Conservation (phyloP, 2,113 vertebrate genomes). For the Labeo catla region DNA sequence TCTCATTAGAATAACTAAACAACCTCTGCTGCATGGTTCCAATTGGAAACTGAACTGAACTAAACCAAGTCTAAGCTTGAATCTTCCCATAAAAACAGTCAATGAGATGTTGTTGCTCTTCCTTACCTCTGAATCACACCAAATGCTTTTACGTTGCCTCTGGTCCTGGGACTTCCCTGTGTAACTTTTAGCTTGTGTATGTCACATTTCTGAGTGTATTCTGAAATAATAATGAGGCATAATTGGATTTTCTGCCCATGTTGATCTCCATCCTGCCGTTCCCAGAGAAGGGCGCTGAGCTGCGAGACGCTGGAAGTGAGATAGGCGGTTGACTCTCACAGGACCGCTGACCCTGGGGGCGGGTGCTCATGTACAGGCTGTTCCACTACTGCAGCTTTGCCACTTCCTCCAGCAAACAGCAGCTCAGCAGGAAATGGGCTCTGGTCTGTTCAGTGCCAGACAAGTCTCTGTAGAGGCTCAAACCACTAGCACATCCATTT, state of each 20-base stretch:
- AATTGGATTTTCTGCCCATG: slow-evolving; percentile 55
- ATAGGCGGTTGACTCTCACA: slow-evolving; percentile 32
- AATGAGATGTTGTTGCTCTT: background rate
- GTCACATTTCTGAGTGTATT: slow-evolving; percentile 29
- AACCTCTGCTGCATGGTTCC: background rate
- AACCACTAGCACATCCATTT: slow-evolving; percentile 28
- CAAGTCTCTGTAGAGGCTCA: slow-evolving; percentile 4
- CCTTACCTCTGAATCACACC: slow-evolving; percentile 27
- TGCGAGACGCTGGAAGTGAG: slow-evolving; percentile 20
- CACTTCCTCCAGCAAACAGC: slow-evolving; percentile 14
- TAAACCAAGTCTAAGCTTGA: background rate
- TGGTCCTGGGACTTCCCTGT: slow-evolving; percentile 4
- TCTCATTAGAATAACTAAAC: slow-evolving; percentile 5
- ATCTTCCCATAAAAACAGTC: background rate
- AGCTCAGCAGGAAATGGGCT: slow-evolving; percentile 30
- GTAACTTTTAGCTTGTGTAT: slow-evolving; percentile 23
- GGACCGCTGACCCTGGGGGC: slow-evolving; percentile 6
- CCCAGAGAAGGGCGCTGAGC: background rate
- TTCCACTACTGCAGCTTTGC: slow-evolving; percentile 12
- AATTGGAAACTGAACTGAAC: background rate
- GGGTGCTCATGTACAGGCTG: slow-evolving; percentile 1
- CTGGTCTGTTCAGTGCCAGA: slow-evolving; percentile 4
- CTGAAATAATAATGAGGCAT: slow-evolving; percentile 46
- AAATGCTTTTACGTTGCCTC: slow-evolving; percentile 49
- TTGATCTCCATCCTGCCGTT: slow-evolving; percentile 33